These are phyloP conservation scores for Falcunculus frontatus DNA, from an alignment of 2,113 vertebrate species.

Conservation along the genomic window DNA sequence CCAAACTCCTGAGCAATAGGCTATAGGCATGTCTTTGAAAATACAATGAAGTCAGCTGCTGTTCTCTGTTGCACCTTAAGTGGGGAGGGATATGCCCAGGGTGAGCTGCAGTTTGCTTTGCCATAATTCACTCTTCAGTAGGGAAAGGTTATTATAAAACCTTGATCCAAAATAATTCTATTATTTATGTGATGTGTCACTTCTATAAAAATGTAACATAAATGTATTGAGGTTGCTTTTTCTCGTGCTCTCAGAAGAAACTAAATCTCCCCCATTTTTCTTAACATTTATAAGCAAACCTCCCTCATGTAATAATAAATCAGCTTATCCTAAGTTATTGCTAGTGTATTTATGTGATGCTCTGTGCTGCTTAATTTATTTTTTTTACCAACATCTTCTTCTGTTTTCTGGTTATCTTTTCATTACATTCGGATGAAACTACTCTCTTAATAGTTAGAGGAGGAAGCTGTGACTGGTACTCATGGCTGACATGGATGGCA, in stretches of 20 bases:
- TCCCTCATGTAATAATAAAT: constrained; percentile 13
- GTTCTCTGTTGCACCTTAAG: background rate
- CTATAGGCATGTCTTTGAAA: background rate
- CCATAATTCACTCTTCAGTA: background rate
- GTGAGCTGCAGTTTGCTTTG: background rate
- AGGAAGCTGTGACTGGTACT: background rate
- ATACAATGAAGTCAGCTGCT: background rate
- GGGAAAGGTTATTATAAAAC: constrained; percentile 2
- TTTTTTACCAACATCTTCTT: background rate
- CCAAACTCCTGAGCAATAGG: background rate
- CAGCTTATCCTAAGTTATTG: background rate
- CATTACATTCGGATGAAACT: background rate
- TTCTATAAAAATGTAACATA: constrained; percentile 12
- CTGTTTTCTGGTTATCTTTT: background rate
- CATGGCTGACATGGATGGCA: background rate
- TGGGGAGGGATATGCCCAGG: background rate
- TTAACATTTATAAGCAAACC: background rate
- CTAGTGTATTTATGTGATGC: background rate
- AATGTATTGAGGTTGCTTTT: background rate
- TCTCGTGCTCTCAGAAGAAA: background rate
- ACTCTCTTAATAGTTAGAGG: background rate
- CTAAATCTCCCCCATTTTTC: background rate
- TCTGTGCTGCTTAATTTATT: background rate
- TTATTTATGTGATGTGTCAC: background rate
- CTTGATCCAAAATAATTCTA: background rate